Evolutionary conservation across 35 echinoderm and acorn worm species (phyloP).

Genomic region (Nesometra sesokonis): DNA sequence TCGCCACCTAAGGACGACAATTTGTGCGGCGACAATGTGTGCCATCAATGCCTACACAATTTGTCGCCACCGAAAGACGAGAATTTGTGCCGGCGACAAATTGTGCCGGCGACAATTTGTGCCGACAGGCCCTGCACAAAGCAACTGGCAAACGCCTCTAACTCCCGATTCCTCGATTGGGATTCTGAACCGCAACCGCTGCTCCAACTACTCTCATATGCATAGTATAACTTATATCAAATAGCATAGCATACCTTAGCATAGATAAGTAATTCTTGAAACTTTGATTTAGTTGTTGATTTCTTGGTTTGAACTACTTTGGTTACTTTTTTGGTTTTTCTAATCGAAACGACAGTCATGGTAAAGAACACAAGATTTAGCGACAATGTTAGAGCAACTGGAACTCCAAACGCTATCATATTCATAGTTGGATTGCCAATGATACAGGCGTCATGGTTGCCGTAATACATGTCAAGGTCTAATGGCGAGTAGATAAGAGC

Average conservation of each 20-base stretch:
- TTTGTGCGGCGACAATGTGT: too few species aligned
- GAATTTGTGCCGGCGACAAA: too few species aligned
- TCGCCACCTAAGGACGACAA: too few species aligned
- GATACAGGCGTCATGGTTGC: background rate
- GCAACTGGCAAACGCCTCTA: background rate
- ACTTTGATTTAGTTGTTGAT: background rate
- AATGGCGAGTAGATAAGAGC: background rate
- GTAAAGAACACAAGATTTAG: background rate
- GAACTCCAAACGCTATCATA: background rate
- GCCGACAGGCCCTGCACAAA: too few species aligned
- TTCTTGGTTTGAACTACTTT: background rate
- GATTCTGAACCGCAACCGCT: too few species aligned
- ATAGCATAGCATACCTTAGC: background rate
- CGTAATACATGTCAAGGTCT: background rate
- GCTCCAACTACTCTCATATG: too few species aligned
- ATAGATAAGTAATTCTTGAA: background rate
- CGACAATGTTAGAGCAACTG: background rate
- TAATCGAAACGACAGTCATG: background rate
- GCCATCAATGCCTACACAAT: too few species aligned
- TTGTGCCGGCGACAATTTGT: too few species aligned
- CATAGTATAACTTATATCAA: too few species aligned
- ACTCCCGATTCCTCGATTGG: background rate
- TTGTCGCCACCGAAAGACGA: too few species aligned
- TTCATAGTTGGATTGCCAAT: background rate
- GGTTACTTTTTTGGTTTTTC: background rate